phyloP scores from a whole-genome alignment of 2,888 invertebrate genomes.

The Pollenia griseotomentosa region DNA sequence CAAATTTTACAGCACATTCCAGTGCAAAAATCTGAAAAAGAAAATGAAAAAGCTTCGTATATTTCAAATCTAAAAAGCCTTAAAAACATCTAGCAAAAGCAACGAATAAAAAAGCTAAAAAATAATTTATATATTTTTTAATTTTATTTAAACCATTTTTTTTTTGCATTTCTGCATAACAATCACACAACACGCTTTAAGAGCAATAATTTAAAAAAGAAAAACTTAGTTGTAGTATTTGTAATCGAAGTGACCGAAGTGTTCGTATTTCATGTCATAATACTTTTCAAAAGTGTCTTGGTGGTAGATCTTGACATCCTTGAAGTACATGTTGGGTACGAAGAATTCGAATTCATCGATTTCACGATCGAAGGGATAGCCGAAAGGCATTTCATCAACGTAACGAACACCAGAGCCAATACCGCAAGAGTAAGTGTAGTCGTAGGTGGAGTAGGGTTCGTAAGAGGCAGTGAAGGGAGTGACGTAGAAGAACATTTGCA shows the following conservation, averaged over 20 bases:
- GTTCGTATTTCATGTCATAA: conserved; percentile 78
- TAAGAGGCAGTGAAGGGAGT: conserved; percentile 82
- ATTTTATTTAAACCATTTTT: too few species aligned
- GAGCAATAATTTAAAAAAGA: too few species aligned
- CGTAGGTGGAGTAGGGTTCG: conserved; percentile 83
- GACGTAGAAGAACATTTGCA: conserved; percentile 86
- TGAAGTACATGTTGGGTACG: conserved; percentile 87
- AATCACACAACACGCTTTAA: too few species aligned
- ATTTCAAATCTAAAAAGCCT: too few species aligned
- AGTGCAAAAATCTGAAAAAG: too few species aligned
- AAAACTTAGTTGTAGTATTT: conserved; percentile 74
- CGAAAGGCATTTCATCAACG: conserved; percentile 87
- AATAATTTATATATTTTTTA: too few species aligned
- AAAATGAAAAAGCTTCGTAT: too few species aligned
- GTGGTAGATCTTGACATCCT: conserved; percentile 85
- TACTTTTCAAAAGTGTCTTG: conserved; percentile 80
- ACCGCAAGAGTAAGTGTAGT: conserved; percentile 84
- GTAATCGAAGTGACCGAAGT: conserved; percentile 81
- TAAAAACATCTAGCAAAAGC: too few species aligned
- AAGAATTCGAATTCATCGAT: conserved; percentile 86
- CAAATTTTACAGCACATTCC: too few species aligned
- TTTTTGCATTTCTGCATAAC: too few species aligned
- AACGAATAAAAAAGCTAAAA: too few species aligned
- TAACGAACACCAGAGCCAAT: conserved; percentile 85
- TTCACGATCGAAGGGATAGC: conserved; percentile 90